Conservation (phyloP, 2,113 vertebrate species). For the Mola mola region DNA sequence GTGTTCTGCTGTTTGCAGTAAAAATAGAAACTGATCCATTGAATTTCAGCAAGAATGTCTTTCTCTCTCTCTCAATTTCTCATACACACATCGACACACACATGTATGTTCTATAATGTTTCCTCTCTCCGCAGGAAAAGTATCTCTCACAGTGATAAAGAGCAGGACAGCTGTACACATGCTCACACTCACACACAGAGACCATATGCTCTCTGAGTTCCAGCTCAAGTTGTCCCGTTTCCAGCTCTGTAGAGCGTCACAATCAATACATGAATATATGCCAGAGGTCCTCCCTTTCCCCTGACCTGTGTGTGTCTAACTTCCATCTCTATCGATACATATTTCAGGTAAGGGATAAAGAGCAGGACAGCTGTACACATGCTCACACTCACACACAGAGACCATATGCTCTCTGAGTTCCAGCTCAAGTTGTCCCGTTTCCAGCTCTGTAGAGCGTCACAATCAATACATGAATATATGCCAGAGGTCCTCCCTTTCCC, state of each 20-base stretch:
- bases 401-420: slow-evolving; percentile 62
- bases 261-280: slow-evolving; percentile 22
- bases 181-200: slow-evolving; percentile 30
- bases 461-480: slow-evolving; percentile 22
- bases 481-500: slow-evolving; percentile 58
- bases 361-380: slow-evolving; percentile 30
- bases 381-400: slow-evolving; percentile 30
- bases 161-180: slow-evolving; percentile 30
- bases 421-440: slow-evolving; percentile 17
- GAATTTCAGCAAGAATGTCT: not conserved
- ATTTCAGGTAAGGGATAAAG: slow-evolving; percentile 22
- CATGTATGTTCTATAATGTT: slow-evolving; percentile 25
- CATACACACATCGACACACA: slow-evolving; percentile 14
- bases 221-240: slow-evolving; percentile 17
- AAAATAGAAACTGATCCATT: slow-evolving; percentile 5
- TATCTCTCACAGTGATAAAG: slow-evolving; percentile 27
- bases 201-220: slow-evolving; percentile 62
- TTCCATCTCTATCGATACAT: not conserved
- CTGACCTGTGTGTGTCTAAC: slow-evolving; percentile 3
- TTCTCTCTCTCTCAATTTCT: not conserved
- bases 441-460: slow-evolving; percentile 50
- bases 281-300: slow-evolving; percentile 58
- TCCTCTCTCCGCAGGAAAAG: slow-evolving; percentile 30
- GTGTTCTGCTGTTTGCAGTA: not conserved
- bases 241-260: slow-evolving; percentile 50